A percentile compares a stretch with the other conserved stretches of the same genome.
These are phyloP conservation scores for Sorex maritimensis DNA, from an alignment of 2,797 vertebrate species.

Conservation along the genomic window DNA sequence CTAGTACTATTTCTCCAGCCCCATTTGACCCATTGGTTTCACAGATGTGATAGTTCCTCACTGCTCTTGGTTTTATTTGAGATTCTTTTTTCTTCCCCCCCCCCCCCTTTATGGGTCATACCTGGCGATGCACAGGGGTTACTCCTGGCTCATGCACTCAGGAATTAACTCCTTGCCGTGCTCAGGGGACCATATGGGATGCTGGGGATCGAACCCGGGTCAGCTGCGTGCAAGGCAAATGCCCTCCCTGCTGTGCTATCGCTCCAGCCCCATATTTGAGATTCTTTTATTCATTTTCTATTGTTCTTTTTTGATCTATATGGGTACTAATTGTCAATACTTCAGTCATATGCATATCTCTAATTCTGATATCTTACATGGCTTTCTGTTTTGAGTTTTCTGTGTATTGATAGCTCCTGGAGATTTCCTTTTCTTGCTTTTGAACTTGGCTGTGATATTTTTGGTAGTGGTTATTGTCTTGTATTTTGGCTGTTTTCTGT, in stretches of 20 bases:
- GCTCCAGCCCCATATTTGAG: neutral
- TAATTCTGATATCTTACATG: slow-evolving; percentile 32
- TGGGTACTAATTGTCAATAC: neutral
- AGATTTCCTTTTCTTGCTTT: slow-evolving; percentile 24
- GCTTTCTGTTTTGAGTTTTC: slow-evolving; percentile 50
- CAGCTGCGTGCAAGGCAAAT: too few species aligned
- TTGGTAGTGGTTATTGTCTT: slow-evolving; percentile 34
- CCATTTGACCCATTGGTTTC: neutral
- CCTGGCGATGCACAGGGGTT: too few species aligned
- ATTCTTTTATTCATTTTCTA: neutral
- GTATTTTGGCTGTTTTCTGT: slow-evolving; percentile 7
- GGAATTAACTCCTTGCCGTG: too few species aligned
- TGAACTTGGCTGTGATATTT: neutral
- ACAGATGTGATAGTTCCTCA: neutral
- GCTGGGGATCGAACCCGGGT: too few species aligned
- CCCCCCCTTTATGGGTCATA: too few species aligned
- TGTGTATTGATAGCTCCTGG: neutral
- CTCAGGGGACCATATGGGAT: too few species aligned
- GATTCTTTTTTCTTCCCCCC: too few species aligned
- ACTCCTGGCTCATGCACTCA: too few species aligned
- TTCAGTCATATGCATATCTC: neutral
- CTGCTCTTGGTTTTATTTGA: slow-evolving; percentile 24
- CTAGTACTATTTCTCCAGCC: too few species aligned
- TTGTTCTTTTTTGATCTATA: neutral
- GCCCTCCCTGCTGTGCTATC: too few species aligned